Evolutionary conservation across 1,140 invertebrate genomes (phyloP), one percentile per base, ranked within the genome.

Genomic region (Condylostylus longicornis): DNA sequence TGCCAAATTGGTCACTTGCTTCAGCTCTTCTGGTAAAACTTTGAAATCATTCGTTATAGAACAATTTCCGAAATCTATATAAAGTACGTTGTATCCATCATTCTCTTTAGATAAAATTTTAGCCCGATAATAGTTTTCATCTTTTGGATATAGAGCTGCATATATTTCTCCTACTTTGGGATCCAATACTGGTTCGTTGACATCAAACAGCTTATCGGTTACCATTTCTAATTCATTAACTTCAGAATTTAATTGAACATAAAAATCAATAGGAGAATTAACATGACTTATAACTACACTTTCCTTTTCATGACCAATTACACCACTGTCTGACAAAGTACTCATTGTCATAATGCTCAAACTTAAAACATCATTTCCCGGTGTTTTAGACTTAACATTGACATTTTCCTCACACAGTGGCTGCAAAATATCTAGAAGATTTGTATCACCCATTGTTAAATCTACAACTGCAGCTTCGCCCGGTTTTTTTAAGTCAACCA

Each of bases 61-160:
- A 0, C 69, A 67, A 51, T 79, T 80, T 15, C 78, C 79, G 49
- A 77, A 82, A 60, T 82, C 79, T 49, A 80, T 69, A 42, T 76
- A 78, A 2, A 74, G 42, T 0, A 79, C 73, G 53, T 75, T 71
- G 25, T 53, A 58, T n/a, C 33, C 21, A 7, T 35, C 33, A 14
- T 17, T 5, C 19, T 22, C 6, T 14, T 5, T 5, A 7, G 29
- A 31, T 10, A 53, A n/a, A 6, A 58, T 40, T 13, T 42, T 46
- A n/a, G 45, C 46, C 5, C 55, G 42, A 42, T 51, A 56, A 17
- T 51, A 49, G 2, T 51, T 45, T 0, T 33, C 18, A 30, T 56
- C 50, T 3, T 51, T 43, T 3, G 34, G 15, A n/a, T 38, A 58
- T 7, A 49, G 41, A 2, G 45, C 50, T 4, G 49, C 55, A 25